Evolutionary conservation across 2,797 vertebrate species (phyloP), one percentile per base, ranked within the genome.

Genomic region (Gadopsis marmoratus): DNA sequence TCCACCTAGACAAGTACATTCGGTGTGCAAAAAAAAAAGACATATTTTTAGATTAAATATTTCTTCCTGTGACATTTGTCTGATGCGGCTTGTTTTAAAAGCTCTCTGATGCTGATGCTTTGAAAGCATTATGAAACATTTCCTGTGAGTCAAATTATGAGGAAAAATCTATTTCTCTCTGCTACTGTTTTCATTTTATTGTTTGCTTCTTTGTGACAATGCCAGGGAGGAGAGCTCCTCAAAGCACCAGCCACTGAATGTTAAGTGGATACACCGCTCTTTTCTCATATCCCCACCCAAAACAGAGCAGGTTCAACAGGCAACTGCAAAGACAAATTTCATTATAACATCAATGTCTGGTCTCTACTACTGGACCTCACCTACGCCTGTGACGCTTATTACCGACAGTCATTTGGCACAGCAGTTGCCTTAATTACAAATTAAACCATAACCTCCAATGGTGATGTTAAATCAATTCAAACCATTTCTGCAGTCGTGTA

Each of bases 401-500:
- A 84, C 79, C 41, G 2, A 63, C 79, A 76, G 69, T 74, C 55
- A 82, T 85, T 75, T 79, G 50, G 50, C 45, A 9, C 54, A 21
- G 65, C 67, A 51, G 50, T 88, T 86, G 78, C 76, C 61, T 60
- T 78, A 71, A 48, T 87, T 67, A 88, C 55, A 85, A 75, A 85
- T 54, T 8, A 81, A 81, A 79, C 47, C 41, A 6, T 76, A 56
- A 72, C 78, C 74, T 76, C 60, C 71, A 53, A 45, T 60, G 41
- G 51, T 74, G 74, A 79, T 67, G 33, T 77, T 59, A 71, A 82
- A 89, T 84, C 4, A 10, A 66, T 82, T 79, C 62, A 85, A 70
- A 67, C n/a, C 13, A 8, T 64, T 33, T 60, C 50, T 26, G 64
- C 61, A 37, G 33, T 56, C 13, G 5, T 62, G 72, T 47, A 33